A percentile compares a stretch with the other conserved stretches of the same genome.
Evolutionary conservation across 2,888 invertebrate species (phyloP).

Genomic region (Allolobophora icterica): DNA sequence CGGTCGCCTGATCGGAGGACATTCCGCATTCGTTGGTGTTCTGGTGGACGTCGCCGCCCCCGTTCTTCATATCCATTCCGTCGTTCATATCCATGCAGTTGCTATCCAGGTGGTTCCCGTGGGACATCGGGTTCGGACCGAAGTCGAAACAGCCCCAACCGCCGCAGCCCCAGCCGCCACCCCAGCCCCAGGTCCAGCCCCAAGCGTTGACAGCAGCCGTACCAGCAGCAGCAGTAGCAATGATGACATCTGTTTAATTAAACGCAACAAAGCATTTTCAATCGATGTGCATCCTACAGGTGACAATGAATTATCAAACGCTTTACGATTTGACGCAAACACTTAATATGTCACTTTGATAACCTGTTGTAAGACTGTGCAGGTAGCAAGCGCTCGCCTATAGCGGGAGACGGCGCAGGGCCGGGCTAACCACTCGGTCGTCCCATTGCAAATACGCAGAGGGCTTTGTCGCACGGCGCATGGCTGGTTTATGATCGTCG

Average conservation of each 20-base stretch:
- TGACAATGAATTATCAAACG: too few relatives aligned
- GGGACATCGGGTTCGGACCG: slow-evolving; percentile 13
- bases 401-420: too few relatives aligned
- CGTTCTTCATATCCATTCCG: not conserved
- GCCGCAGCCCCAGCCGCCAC: slow-evolving; percentile 41
- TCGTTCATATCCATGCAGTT: slow-evolving; percentile 25
- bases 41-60: not conserved
- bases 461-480: too few relatives aligned
- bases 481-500: too few relatives aligned
- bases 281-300: not conserved
- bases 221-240: slow-evolving; percentile 25
- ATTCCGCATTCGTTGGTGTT: slow-evolving; percentile 14
- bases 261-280: not conserved
- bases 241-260: not conserved
- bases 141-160: slow-evolving; percentile 38
- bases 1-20: slow-evolving; percentile 20
- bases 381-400: too few relatives aligned
- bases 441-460: too few relatives aligned
- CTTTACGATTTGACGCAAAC: too few relatives aligned
- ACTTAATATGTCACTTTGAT: too few relatives aligned
- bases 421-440: too few relatives aligned
- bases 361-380: too few relatives aligned
- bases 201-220: slow-evolving; percentile 33
- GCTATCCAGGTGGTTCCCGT: slow-evolving; percentile 12
- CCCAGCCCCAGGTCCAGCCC: slow-evolving; percentile 45